Evolutionary conservation across 2,797 vertebrate species (phyloP).

Genomic region (Sylvilagus floridanus): DNA sequence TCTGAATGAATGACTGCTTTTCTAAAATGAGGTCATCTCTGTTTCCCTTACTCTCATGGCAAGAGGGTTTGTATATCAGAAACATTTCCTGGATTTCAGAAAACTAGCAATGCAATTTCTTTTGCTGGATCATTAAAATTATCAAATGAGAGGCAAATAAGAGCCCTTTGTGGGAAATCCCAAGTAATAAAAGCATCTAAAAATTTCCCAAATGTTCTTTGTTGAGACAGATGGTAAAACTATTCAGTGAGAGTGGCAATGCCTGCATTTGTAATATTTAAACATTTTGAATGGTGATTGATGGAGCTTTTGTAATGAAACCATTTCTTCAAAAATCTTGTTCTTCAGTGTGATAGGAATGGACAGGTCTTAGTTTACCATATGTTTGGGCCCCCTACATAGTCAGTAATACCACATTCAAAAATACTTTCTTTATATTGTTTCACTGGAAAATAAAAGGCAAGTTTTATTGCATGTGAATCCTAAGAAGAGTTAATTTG

Average conservation of each 20-base stretch:
- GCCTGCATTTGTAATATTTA: slow-evolving; percentile 67
- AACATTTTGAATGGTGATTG: slow-evolving; percentile 54
- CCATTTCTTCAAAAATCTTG: slow-evolving; percentile 55
- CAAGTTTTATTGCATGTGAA: slow-evolving; percentile 56
- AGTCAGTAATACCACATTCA: neutral
- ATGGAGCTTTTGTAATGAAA: neutral
- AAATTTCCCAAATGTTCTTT: slow-evolving; percentile 69
- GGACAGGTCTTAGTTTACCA: neutral
- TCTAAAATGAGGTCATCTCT: slow-evolving; percentile 5
- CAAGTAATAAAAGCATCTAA: slow-evolving; percentile 50
- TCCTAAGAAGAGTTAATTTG: slow-evolving; percentile 67
- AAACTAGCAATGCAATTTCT: slow-evolving; percentile 35
- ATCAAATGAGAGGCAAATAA: slow-evolving; percentile 63
- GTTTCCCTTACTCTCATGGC: slow-evolving; percentile 16
- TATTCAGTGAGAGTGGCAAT: neutral
- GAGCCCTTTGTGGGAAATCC: slow-evolving; percentile 51
- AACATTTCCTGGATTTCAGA: slow-evolving; percentile 57
- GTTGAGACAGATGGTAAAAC: slow-evolving; percentile 72
- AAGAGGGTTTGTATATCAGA: slow-evolving; percentile 27
- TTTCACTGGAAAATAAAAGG: slow-evolving; percentile 61
- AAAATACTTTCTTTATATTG: slow-evolving; percentile 43
- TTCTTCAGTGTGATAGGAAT: neutral
- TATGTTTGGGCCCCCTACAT: neutral
- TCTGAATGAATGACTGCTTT: slow-evolving; percentile 31
- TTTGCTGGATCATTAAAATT: slow-evolving; percentile 64